phyloP scores from a whole-genome alignment of 2,888 invertebrate genomes.

The Balanococcus diminutus region DNA sequence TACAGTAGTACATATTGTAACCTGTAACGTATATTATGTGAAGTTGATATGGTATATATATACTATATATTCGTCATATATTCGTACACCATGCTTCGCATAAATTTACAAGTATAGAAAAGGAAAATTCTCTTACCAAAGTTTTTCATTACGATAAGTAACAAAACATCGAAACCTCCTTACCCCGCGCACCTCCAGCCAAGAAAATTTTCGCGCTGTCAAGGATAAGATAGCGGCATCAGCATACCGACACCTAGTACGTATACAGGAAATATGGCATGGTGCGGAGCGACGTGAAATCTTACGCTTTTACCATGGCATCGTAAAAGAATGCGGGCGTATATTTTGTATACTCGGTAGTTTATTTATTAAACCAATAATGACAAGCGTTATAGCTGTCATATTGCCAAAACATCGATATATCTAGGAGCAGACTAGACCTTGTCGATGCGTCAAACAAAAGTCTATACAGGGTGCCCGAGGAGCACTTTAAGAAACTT shows the following conservation, averaged over 20 bases:
- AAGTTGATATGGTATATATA: background rate
- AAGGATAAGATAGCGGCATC: background rate
- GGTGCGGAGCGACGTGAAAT: background rate
- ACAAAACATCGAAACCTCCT: background rate
- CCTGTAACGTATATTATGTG: background rate
- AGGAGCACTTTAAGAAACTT: too few species aligned
- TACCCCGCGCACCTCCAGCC: background rate
- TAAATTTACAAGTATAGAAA: background rate
- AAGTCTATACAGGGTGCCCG: background rate
- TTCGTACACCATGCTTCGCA: background rate
- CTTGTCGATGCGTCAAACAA: background rate
- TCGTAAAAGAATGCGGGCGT: background rate
- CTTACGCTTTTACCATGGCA: background rate
- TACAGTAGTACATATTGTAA: background rate
- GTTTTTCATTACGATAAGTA: slow-evolving; percentile 29
- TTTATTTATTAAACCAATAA: slow-evolving; percentile 25
- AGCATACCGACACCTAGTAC: background rate
- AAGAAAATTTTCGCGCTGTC: slow-evolving; percentile 6
- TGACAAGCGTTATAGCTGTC: slow-evolving; percentile 2
- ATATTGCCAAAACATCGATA: slow-evolving; percentile 21
- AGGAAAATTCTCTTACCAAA: background rate
- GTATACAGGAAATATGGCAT: background rate
- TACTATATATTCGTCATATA: background rate
- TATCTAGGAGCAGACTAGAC: background rate
- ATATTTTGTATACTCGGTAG: background rate